These are phyloP conservation scores for Ornithoptera alexandrae DNA, from an alignment of 2,888 invertebrate genomes.

Conservation along the genomic window DNA sequence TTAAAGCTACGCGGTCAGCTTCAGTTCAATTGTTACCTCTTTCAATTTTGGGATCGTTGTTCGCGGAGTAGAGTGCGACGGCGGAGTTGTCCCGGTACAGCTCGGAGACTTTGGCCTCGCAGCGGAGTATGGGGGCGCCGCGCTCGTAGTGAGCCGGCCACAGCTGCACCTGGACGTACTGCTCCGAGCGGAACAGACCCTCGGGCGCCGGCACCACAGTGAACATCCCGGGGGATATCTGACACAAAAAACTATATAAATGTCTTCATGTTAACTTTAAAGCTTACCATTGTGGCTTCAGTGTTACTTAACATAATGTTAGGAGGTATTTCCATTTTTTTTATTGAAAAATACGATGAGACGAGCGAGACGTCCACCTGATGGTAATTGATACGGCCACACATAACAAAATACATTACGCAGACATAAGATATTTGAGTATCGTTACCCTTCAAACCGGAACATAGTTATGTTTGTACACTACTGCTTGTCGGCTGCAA, in stretches of 20 bases:
- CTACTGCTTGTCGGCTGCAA: too few species aligned
- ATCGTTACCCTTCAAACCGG: too few species aligned
- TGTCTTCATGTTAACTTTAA: background rate
- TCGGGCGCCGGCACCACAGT: slow-evolving; percentile 68
- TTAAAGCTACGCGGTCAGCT: too few species aligned
- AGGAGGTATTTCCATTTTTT: too few species aligned
- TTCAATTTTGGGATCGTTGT: slow-evolving; percentile 85
- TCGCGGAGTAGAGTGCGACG: slow-evolving; percentile 81
- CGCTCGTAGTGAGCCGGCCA: slow-evolving; percentile 82
- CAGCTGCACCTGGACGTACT: slow-evolving; percentile 80
- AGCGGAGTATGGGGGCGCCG: slow-evolving; percentile 83
- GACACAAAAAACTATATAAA: background rate
- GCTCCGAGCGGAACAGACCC: slow-evolving; percentile 80
- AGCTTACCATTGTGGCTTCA: too few species aligned
- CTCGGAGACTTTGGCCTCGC: slow-evolving; percentile 82
- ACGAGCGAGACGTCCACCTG: too few species aligned
- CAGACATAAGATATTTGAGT: too few species aligned
- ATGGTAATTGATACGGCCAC: too few species aligned
- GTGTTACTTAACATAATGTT: too few species aligned
- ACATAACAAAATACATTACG: too few species aligned
- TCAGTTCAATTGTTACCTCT: slow-evolving; percentile 70
- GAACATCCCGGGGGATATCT: slow-evolving; percentile 72
- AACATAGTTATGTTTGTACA: too few species aligned
- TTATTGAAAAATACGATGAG: too few species aligned
- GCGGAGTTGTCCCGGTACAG: slow-evolving; percentile 82